Evolutionary conservation across 2,113 vertebrate species (phyloP), one percentile per base, ranked within the genome.

Genomic region (Strix uralensis): DNA sequence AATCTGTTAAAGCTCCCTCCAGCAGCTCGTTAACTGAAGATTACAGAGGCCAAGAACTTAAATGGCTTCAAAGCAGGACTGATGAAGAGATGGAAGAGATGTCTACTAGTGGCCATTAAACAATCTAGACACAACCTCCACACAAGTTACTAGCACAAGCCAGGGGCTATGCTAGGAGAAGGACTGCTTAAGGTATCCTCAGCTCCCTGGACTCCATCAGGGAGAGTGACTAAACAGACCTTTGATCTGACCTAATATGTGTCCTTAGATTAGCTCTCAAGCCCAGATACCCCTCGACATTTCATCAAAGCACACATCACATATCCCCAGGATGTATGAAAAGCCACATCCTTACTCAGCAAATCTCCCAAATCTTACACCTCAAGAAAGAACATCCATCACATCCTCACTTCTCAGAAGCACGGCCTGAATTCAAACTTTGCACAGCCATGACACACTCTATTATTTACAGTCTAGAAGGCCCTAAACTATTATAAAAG

Each of bases 291-390:
- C 22, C n/a, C 47, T 52, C 7, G 9, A 27, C 8, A 13, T 30
- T 55, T 26, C 51, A 46, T 19, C 58, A 88, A 74, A 92, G 44
- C 40, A 80, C 23, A 47, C 2, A 62, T 34, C 4, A 0, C 10
- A 0, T 25, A 65, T 23, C 70, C 72, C 58, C 25, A 29, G 30
- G 26, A 65, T 0, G 0, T 14, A 86, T 6, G 57, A 95, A 52
- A 29, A 80, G 17, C 7, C 49, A 62, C 27, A 29, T 34, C 23
- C 36, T 81, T 52, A 72, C 27, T 63, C 79, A 82, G 62, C 16
- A 88, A 84, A 38, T 12, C 15, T 83, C 42, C 40, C 38, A 59
- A 51, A 71, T 46, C 26, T 70, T 54, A 40, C 19, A 32, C 11
- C 23, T 75, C 21, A 70, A 67, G 66, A 85, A 87, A 72, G 71